phyloP scores from a whole-genome alignment of 2,888 invertebrate species.

The Microctonus aethiopoides region DNA sequence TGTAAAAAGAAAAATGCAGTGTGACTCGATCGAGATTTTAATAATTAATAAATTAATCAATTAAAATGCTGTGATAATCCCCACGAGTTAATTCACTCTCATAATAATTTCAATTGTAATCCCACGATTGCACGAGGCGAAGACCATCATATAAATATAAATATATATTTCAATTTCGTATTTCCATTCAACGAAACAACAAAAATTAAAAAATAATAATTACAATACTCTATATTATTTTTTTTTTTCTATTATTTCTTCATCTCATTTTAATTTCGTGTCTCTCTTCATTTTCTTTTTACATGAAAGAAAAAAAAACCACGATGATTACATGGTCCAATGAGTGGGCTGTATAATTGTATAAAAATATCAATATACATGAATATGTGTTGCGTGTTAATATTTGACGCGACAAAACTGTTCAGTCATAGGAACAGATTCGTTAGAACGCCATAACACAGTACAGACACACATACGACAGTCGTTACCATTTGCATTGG shows the following conservation, averaged over 20 bases:
- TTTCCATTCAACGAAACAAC: background rate
- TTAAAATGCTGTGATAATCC: background rate
- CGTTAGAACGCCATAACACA: slow-evolving; percentile 66
- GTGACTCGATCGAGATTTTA: slow-evolving; percentile 9
- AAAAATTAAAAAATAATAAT: background rate
- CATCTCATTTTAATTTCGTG: background rate
- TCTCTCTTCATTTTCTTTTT: slow-evolving; percentile 31
- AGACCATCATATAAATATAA: slow-evolving; percentile 3
- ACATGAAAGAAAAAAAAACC: slow-evolving; percentile 6
- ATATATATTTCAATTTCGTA: background rate
- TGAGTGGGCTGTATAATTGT: background rate
- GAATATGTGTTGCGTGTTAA: background rate
- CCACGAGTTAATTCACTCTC: background rate
- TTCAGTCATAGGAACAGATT: slow-evolving; percentile 62
- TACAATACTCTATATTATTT: background rate
- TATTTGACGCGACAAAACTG: slow-evolving; percentile 15
- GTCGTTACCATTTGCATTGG: slow-evolving; percentile 67
- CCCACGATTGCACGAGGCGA: slow-evolving; percentile 27
- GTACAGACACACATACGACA: slow-evolving; percentile 66
- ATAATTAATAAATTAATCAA: background rate
- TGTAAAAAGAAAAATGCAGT: slow-evolving; percentile 51
- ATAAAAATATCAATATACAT: background rate
- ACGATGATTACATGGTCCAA: background rate
- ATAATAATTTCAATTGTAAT: background rate
- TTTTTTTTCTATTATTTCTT: too few species aligned